Base-by-base conservation (phyloP, 2,113 vertebrate species). In the Seriola quinqueradiata region DNA sequence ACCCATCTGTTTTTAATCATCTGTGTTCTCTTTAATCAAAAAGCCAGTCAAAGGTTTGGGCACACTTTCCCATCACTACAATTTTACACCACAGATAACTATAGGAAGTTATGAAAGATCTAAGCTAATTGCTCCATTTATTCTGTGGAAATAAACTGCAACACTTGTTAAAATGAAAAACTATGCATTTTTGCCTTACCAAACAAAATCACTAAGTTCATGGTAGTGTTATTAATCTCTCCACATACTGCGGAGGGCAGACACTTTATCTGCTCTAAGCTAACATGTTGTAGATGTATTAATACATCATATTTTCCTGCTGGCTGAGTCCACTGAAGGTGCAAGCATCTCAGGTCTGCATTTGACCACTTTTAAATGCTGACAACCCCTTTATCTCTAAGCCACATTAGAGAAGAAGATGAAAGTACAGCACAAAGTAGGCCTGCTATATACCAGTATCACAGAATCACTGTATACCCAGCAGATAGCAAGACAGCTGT, bases 401-500 rank as follows among this genome's bases (percentile, higher is more conserved):
- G 32, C 50, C 79, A 82, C 68, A 81, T 61, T 58, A 80, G 55
- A 82, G 55, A 32, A 68, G 40, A 73, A 10, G 54, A 77, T 75
- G 68, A 86, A 75, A 81, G 42, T 50, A 48, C 60, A 80, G 67
- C 84, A 79, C 34, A 79, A 57, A 70, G 77, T 14, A 17, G 42
- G 58, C 67, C 59, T 59, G 48, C 76, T 82, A 60, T 65, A 76
- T 54, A 60, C 92, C 79, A 94, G 92, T 81, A 63, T 54, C 65
- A 86, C 64, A 70, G 95, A 92, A 92, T 84, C 44, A 38, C 25
- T 48, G 23, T 38, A 92, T 94, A 90, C 88, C 87, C 88, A 77
- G 67, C 83, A 85, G 91, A 88, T 74, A 94, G 91, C 75, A 78
- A 92, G 92, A 92, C 92, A 92, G 93, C 90, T 92, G 90, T 91